Evolutionary conservation across 2,797 vertebrate species (phyloP), one percentile per base, ranked within the genome.

Genomic region (Miichthys miiuy): DNA sequence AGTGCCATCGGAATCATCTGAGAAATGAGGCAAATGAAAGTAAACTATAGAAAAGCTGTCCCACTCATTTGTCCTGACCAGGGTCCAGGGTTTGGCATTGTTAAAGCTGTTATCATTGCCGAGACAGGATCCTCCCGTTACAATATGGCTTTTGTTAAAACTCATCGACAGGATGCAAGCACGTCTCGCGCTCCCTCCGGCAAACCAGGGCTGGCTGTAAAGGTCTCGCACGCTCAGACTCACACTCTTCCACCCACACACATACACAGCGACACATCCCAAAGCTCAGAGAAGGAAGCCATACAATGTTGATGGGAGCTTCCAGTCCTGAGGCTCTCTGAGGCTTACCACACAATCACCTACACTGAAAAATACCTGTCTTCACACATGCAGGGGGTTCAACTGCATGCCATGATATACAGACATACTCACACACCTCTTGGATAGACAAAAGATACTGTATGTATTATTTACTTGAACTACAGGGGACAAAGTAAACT

Each of bases 71-170:
- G 67, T 81, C 61, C 66, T 57, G 69, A 85, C 85, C 71, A 68
- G 62, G 70, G 65, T 41, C 6, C 44, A 16, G 69, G 34, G 48
- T 77, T 71, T 51, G 56, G 62, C 44, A 88, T 88, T 90, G 81
- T 87, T 68, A 51, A 54, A 64, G 69, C 72, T 25, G 66, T 92
- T 91, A 91, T 92, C 89, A 48, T 11, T 55, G 63, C 67, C 5
- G 13, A 77, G 79, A 61, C 87, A 92, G 86, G 60, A 80, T 81
- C 84, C 73, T 69, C 47, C 57, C 1, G 11, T 86, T 75, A 87
- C 68, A 89, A 89, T 85, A 69, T 78, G 51, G 71, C 81, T 85
- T 89, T 92, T 92, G 85, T 91, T 77, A 34, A 60, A 82, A 73
- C 63, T 78, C 30, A 16, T 75, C 41, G 34, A 66, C 42, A 20